Base-by-base conservation (phyloP, 2,113 vertebrate genomes). In the Sakesphorus luctuosus region DNA sequence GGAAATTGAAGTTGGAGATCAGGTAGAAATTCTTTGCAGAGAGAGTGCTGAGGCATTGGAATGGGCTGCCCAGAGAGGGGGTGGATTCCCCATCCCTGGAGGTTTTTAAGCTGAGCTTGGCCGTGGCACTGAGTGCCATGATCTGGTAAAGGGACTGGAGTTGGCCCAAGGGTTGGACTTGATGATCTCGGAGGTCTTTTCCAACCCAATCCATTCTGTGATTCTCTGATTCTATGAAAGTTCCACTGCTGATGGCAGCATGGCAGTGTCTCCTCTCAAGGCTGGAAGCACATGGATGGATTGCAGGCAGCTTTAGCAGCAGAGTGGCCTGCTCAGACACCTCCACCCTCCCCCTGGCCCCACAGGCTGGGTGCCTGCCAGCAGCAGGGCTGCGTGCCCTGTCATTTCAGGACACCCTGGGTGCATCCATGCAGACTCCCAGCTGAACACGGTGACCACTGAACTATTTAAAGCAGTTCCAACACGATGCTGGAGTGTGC, bases 401-500 rank as follows among this genome's bases (percentile, higher is more conserved):
- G 71, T 87, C 91, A 33, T 93, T 84, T 69, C 86, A 84, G 94
- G 93, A 88, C 25, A 31, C 58, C 75, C 93, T 84, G 89, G 87
- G 26, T 2, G 33, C 83, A 66, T 72, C 88, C 31, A 2, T 91
- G 95, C 94, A 92, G 91, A 47, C 50, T 33, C 91, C 77, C 91
- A 94, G 96, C 96, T 90, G 97, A 95, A 94, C 92, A 67, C 15
- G 59, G 91, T 72, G 81, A 96, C 96, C 74, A 38, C 81, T 63
- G 91, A 79, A 78, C 94, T 97, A 97, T 97, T 98, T 97, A 95
- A 97, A 98, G 91, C 47, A 29, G 18, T 68, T 92, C 94, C 35
- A 5, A 12, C 11, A 62, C 9, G 81, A 85, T 90, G 38, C 88
- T 88, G 3, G 29, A 75, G 85, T 68, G 84, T 94, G 43, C 40